phyloP scores from a whole-genome alignment of 2,113 vertebrate genomes.

The Malurus cyaneus region DNA sequence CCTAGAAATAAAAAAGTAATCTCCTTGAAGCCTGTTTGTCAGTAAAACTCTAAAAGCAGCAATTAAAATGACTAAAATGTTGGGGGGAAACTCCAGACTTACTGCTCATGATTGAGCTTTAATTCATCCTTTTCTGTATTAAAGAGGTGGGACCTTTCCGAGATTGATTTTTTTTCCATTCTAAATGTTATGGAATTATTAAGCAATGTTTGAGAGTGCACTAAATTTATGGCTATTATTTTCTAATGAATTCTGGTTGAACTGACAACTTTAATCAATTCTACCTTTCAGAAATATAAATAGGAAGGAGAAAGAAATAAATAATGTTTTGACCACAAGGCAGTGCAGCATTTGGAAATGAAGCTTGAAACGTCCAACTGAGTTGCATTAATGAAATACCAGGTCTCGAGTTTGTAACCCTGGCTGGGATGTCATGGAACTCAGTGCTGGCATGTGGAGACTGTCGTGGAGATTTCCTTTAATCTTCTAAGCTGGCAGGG shows the following conservation, averaged over 20 bases:
- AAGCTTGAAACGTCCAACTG: not conserved
- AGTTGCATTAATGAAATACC: slow-evolving; percentile 6
- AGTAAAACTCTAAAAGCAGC: not conserved
- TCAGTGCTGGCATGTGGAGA: not conserved
- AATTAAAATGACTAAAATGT: not conserved
- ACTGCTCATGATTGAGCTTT: not conserved
- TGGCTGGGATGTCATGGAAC: not conserved
- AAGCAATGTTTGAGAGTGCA: not conserved
- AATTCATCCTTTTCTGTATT: not conserved
- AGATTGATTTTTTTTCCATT: slow-evolving; percentile 19
- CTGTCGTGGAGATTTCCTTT: not conserved
- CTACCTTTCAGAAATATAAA: slow-evolving; percentile 16
- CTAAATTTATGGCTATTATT: slow-evolving; percentile 44
- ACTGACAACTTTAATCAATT: slow-evolving; percentile 55
- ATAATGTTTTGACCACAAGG: not conserved
- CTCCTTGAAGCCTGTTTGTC: not conserved
- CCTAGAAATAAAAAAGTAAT: not conserved
- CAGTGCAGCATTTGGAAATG: not conserved
- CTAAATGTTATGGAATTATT: slow-evolving; percentile 49
- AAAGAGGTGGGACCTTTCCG: not conserved
- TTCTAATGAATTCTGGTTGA: slow-evolving; percentile 52
- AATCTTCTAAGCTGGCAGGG: not conserved
- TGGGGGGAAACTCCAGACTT: not conserved
- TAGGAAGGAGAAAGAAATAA: not conserved
- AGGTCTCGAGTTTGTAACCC: not conserved